Percentiles rank a stretch among this genome's conserved stretches.
phyloP scores from a whole-genome alignment of 2,888 invertebrate genomes.

The Drosophila macrospina region DNA sequence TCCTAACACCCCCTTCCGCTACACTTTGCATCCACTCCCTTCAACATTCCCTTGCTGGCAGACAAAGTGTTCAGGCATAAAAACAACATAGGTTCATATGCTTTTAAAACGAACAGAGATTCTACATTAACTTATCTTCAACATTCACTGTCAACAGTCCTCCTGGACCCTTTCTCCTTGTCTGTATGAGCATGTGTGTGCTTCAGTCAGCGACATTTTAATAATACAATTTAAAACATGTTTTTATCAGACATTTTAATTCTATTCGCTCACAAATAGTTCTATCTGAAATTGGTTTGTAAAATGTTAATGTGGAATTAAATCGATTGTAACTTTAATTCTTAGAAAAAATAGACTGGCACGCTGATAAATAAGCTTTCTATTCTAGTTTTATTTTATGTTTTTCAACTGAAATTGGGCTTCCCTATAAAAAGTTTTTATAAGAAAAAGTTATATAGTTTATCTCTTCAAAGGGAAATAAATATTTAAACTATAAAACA shows the following conservation, averaged over 20 bases:
- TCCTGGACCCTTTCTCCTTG: neutral
- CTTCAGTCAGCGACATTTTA: neutral
- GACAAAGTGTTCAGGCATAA: slow-evolving; percentile 60
- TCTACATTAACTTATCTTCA: slow-evolving; percentile 72
- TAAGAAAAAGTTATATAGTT: too few relatives aligned
- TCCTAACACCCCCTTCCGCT: neutral
- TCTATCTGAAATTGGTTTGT: too few relatives aligned
- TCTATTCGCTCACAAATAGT: neutral
- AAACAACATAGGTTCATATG: slow-evolving; percentile 70
- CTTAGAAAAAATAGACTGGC: too few relatives aligned
- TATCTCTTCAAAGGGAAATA: too few relatives aligned
- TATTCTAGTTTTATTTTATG: too few relatives aligned
- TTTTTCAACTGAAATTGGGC: too few relatives aligned
- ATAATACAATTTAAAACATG: neutral
- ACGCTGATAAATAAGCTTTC: too few relatives aligned
- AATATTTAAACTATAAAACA: too few relatives aligned
- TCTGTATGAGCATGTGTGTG: neutral
- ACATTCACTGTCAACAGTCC: slow-evolving; percentile 16
- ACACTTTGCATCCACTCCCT: too few relatives aligned
- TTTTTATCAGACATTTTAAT: neutral
- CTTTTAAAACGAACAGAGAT: slow-evolving; percentile 74
- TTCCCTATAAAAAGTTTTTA: too few relatives aligned
- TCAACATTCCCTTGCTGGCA: slow-evolving; percentile 11
- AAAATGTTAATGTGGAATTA: too few relatives aligned
- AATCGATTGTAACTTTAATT: too few relatives aligned